phyloP scores from a whole-genome alignment of 2,113 vertebrate genomes.

The Pheucticus melanocephalus region DNA sequence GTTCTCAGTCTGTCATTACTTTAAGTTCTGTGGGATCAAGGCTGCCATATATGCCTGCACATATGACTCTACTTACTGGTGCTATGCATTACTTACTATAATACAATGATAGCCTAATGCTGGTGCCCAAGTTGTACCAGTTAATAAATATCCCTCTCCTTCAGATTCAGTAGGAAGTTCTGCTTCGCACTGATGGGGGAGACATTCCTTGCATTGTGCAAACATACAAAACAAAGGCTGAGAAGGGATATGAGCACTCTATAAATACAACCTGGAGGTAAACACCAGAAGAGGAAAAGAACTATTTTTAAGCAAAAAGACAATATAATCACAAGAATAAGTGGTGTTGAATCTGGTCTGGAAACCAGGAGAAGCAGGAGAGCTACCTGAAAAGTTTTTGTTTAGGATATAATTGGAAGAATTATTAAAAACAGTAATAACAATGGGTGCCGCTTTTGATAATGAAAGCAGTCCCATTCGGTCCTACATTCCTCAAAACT shows the following conservation, averaged over 20 bases:
- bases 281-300: constrained; percentile 57
- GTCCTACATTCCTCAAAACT: not conserved
- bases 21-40: not conserved
- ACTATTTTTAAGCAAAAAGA: constrained; percentile 61
- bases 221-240: constrained; percentile 54
- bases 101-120: not conserved
- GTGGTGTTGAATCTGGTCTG: not conserved
- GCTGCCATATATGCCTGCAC: not conserved
- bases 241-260: constrained; percentile 59
- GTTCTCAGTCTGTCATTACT: not conserved
- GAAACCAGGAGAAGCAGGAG: not conserved
- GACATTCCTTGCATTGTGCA: constrained; percentile 52
- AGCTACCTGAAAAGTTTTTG: not conserved
- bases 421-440: not conserved
- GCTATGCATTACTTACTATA: not conserved
- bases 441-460: not conserved
- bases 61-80: not conserved
- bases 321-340: constrained; percentile 48
- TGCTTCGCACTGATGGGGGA: constrained; percentile 24
- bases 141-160: not conserved
- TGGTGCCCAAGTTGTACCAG: not conserved
- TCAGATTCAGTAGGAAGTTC: constrained; percentile 32
- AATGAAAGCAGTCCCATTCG: not conserved
- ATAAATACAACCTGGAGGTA: constrained; percentile 58
- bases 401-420: not conserved